A percentile compares a stretch with the other conserved stretches of the same genome.
Evolutionary conservation across 2,113 vertebrate genomes (phyloP).

Genomic region (Zeus faber): DNA sequence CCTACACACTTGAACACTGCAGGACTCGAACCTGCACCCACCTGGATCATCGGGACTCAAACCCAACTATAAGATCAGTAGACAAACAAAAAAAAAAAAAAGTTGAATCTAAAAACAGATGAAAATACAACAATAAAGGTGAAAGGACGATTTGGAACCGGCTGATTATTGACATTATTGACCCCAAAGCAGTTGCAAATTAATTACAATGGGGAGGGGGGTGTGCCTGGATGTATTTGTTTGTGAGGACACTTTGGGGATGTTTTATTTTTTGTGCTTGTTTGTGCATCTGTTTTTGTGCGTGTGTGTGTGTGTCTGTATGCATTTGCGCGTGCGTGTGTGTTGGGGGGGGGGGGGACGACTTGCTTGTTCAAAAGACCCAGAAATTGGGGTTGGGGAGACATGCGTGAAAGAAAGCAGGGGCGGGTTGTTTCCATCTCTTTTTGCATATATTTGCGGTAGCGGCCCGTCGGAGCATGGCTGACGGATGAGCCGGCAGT

Average conservation of each 20-base stretch:
- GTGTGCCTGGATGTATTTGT: slow-evolving; percentile 8
- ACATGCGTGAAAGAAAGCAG: slow-evolving; percentile 71
- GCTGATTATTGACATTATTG: too few species aligned
- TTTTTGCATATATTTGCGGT: slow-evolving; percentile 77
- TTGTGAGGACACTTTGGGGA: neutral
- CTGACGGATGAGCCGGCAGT: slow-evolving; percentile 75
- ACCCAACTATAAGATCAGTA: too few species aligned
- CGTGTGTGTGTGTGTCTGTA: neutral
- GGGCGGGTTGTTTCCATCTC: slow-evolving; percentile 61
- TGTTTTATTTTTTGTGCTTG: neutral
- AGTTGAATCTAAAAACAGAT: too few species aligned
- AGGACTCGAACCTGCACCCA: too few species aligned
- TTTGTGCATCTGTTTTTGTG: neutral
- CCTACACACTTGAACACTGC: too few species aligned
- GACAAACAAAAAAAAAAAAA: too few species aligned
- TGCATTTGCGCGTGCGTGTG: neutral
- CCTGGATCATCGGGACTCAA: too few species aligned
- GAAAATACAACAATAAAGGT: too few species aligned
- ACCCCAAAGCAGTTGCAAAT: too few species aligned
- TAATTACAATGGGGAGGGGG: too few species aligned
- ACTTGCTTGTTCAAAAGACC: slow-evolving; percentile 55
- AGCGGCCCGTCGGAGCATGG: slow-evolving; percentile 67
- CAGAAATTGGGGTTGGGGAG: slow-evolving; percentile 71
- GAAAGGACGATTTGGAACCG: too few species aligned
- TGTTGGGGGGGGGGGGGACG: slow-evolving; percentile 1